These are phyloP conservation scores for Anthrax anthrax DNA, from an alignment of 2,888 invertebrate genomes.

Conservation along the genomic window DNA sequence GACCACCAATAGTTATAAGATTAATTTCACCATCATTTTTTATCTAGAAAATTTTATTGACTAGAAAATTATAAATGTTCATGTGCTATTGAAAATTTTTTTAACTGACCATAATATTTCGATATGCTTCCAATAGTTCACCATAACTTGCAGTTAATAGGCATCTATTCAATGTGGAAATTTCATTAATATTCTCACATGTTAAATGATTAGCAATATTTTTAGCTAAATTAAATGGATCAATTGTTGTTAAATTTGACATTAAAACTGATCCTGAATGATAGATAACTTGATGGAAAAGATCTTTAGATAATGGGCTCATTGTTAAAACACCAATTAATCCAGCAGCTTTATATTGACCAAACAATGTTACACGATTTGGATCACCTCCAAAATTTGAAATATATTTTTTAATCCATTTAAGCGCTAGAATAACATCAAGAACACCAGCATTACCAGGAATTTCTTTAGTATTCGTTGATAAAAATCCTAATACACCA, in stretches of 20 bases:
- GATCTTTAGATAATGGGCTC: slow-evolving; percentile 25
- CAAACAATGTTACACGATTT: slow-evolving; percentile 29
- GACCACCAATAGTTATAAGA: slow-evolving; percentile 3
- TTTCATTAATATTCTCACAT: background rate
- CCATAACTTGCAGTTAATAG: background rate
- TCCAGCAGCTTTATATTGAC: slow-evolving; percentile 33
- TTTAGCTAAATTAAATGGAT: slow-evolving; percentile 19
- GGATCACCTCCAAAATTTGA: slow-evolving; percentile 33
- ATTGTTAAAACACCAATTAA: slow-evolving; percentile 28
- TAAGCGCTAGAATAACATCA: slow-evolving; percentile 31
- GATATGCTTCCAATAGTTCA: slow-evolving; percentile 13
- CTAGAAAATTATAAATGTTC: background rate
- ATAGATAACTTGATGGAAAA: slow-evolving; percentile 32
- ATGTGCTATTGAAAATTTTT: no score
- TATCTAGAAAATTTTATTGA: background rate
- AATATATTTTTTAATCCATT: slow-evolving; percentile 33
- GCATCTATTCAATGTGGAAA: background rate
- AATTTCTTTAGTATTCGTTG: slow-evolving; percentile 30
- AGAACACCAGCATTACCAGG: slow-evolving; percentile 36
- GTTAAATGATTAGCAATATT: background rate
- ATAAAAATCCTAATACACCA: slow-evolving; percentile 33
- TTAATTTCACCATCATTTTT: background rate
- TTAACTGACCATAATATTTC: background rate
- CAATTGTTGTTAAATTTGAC: slow-evolving; percentile 29
- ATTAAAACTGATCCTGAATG: slow-evolving; percentile 34